These are phyloP conservation scores for Microtus richardsoni DNA, from an alignment of 2,113 vertebrate species.

Conservation along the genomic window DNA sequence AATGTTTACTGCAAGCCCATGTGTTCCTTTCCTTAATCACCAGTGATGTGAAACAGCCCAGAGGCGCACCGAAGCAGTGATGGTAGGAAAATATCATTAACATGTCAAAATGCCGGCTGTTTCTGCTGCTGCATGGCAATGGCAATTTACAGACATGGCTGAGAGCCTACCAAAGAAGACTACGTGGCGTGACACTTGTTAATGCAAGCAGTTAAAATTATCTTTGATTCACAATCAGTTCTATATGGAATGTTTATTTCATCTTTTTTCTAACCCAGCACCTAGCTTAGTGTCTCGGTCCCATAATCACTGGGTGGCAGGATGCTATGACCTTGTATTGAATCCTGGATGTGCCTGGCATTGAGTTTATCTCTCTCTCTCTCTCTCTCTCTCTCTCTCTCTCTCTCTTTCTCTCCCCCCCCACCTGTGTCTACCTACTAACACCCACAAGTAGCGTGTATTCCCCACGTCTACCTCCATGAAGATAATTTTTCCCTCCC, in stretches of 20 bases:
- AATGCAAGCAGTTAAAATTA: neutral
- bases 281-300: neutral
- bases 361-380: neutral
- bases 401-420: fast-evolving
- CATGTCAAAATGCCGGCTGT: neutral
- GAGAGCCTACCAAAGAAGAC: neutral
- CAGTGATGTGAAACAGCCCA: slow-evolving; percentile 52
- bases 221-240: neutral
- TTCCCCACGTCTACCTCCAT: neutral
- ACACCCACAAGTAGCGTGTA: no score
- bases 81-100: slow-evolving; percentile 42
- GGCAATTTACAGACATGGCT: neutral
- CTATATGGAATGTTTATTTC: no score
- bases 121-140: neutral
- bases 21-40: slow-evolving; percentile 67
- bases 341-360: neutral
- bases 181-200: neutral
- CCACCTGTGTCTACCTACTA: neutral
- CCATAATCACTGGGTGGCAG: neutral
- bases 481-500: neutral
- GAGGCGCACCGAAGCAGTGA: neutral
- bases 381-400: neutral
- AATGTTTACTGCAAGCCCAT: neutral
- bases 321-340: neutral
- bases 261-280: neutral